phyloP scores from a whole-genome alignment of 1,140 invertebrate genomes.

The Sitophilus oryzae region DNA sequence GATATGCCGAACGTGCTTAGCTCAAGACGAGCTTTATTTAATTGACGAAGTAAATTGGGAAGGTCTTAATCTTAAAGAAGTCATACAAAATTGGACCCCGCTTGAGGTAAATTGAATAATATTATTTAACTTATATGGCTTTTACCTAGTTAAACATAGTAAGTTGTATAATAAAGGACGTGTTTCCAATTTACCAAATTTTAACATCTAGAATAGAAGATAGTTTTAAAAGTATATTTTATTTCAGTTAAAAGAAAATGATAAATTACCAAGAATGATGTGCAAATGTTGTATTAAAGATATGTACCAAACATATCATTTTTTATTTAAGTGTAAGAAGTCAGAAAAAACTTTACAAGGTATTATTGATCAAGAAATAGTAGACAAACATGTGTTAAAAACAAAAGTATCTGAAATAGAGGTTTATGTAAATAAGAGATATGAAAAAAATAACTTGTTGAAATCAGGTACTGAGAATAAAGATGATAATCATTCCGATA shows the following conservation, averaged over 20 bases:
- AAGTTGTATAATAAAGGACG: no score
- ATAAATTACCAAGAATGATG: slow-evolving; percentile 16
- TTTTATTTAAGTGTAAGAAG: slow-evolving; percentile 16
- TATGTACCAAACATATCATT: slow-evolving; percentile 11
- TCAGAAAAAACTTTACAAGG: slow-evolving; percentile 11
- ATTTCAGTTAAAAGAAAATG: slow-evolving; percentile 14
- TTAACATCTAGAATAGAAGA: no score
- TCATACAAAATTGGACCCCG: neutral
- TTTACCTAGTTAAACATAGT: no score
- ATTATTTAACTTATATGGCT: no score
- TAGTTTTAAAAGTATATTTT: no score
- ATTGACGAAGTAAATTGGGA: slow-evolving; percentile 9
- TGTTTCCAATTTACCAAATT: no score
- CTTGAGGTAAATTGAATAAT: slow-evolving; percentile 3
- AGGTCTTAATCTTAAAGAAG: slow-evolving; percentile 4
- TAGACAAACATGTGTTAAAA: no score
- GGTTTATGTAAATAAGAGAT: no score
- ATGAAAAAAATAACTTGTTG: no score
- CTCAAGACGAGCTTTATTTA: neutral
- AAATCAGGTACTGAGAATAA: neutral
- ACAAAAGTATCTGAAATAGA: no score
- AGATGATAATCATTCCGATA: neutral
- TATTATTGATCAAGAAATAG: no score
- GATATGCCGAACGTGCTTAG: slow-evolving; percentile 5
- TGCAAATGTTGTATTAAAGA: slow-evolving; percentile 20